Evolutionary conservation across 1,140 invertebrate species (phyloP).

Genomic region (Amyelois transitella): DNA sequence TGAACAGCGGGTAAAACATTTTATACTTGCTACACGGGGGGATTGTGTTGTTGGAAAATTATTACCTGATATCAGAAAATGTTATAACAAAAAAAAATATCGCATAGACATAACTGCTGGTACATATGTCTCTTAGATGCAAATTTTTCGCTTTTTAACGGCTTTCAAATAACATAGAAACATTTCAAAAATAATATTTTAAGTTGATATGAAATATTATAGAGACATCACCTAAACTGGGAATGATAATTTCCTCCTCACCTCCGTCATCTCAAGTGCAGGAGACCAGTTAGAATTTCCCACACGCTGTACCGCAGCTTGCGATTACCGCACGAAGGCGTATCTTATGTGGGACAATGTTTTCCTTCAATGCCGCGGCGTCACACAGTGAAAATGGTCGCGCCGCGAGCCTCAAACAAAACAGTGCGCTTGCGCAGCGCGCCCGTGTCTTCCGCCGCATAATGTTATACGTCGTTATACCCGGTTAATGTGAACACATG

Average conservation of each 20-base stretch:
- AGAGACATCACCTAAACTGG: neutral
- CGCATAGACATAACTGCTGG: no score
- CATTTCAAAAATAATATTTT: no score
- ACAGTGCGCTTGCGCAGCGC: constrained; percentile 40
- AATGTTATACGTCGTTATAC: constrained; percentile 18
- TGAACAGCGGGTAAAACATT: no score
- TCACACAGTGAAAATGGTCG: constrained; percentile 31
- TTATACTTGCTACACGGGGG: no score
- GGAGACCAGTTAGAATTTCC: neutral
- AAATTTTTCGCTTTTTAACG: no score
- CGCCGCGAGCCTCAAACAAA: constrained; percentile 38
- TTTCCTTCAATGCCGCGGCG: constrained; percentile 37
- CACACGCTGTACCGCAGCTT: neutral
- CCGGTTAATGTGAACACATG: constrained; percentile 13
- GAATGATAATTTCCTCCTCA: neutral
- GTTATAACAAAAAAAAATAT: no score
- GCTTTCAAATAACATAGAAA: no score
- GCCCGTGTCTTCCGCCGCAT: constrained; percentile 28
- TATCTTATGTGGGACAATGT: constrained; percentile 13
- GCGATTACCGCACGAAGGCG: neutral
- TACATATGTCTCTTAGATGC: no score
- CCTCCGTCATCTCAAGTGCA: constrained; percentile 12
- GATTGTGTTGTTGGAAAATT: no score
- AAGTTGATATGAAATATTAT: no score
- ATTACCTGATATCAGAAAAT: no score